These are phyloP conservation scores for Labroides dimidiatus DNA, from an alignment of 2,797 vertebrate genomes.

Conservation along the genomic window DNA sequence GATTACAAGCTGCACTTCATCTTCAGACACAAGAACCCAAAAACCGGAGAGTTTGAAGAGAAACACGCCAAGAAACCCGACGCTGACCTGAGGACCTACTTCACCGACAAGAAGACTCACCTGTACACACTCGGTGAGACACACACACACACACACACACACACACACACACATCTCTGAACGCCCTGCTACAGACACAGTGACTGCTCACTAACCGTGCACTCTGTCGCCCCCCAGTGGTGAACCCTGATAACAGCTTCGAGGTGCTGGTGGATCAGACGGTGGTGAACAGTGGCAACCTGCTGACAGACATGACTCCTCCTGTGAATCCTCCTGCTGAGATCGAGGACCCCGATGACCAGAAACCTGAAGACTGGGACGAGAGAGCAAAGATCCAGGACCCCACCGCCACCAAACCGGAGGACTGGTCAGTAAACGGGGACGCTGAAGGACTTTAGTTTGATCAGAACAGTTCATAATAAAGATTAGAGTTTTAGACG, in stretches of 20 bases:
- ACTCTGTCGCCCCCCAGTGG: conserved; percentile 78
- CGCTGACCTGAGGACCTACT: conserved; percentile 93
- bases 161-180: neutral
- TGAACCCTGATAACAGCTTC: conserved; percentile 97
- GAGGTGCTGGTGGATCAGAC: conserved; percentile 95
- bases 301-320: conserved; percentile 93
- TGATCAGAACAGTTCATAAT: too few species aligned
- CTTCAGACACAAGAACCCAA: conserved; percentile 97
- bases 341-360: conserved; percentile 96
- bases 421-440: conserved; percentile 89
- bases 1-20: conserved; percentile 99
- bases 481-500: too few species aligned
- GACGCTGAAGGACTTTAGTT: too few species aligned
- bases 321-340: conserved; percentile 93
- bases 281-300: conserved; percentile 93
- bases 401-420: conserved; percentile 93
- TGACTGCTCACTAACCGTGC: too few species aligned
- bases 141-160: neutral
- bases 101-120: conserved; percentile 97
- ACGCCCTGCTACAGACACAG: neutral
- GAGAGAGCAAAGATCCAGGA: conserved; percentile 97
- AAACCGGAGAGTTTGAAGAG: conserved; percentile 93
- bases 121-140: conserved; percentile 92
- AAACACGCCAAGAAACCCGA: conserved; percentile 97
- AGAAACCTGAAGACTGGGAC: conserved; percentile 98